Base-by-base conservation (phyloP, 2,797 vertebrate species). In the Pantherophis alleghaniensis region DNA sequence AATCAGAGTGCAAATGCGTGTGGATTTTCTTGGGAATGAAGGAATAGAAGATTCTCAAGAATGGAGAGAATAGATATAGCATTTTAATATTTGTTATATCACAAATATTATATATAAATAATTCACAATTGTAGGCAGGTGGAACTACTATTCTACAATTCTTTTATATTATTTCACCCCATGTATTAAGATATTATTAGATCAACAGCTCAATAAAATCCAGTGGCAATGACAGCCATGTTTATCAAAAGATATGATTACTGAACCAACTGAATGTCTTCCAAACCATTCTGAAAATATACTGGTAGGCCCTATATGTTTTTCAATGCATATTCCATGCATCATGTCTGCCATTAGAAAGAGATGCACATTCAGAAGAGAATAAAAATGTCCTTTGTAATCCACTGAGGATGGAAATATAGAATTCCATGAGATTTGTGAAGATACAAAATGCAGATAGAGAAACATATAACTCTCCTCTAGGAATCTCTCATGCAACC, bases 311-410 rank as follows among this genome's bases (percentile, higher is more conserved):
- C 22, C 0, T 90, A 61, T 61, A 28, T n/a, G 42, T 55, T 63
- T 92, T 91, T 2, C 26, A 60, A 56, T 42, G 26, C 0, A 89
- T 93, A 60, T 94, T 96, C 60, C 89, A 94, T 93, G 7, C 79
- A 90, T 92, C 93, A 79, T n/a, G 9, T 55, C 57, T 61, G 59
- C 32, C 3, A 83, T 86, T 92, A 57, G 37, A 59, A 88, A 88
- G 57, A 14, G 47, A 56, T 79, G 2, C 24, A 59, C n/a, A 11
- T 55, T 89, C 55, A 56, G 57, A 89, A 89, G 16, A 63, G 86
- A 89, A 91, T 91, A 93, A 66, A 60, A 32, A 91, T 89, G 32
- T 56, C 74, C 89, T 88, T 7, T 90, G 47, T 53, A 95, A 47
- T 94, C 6, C 10, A 22, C 0, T 10, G 59, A 22, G 92, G 47